Percentiles rank a stretch among this genome's conserved stretches.
These are phyloP conservation scores for Megaceryle maxima DNA, from an alignment of 2,113 vertebrate genomes.

Conservation along the genomic window DNA sequence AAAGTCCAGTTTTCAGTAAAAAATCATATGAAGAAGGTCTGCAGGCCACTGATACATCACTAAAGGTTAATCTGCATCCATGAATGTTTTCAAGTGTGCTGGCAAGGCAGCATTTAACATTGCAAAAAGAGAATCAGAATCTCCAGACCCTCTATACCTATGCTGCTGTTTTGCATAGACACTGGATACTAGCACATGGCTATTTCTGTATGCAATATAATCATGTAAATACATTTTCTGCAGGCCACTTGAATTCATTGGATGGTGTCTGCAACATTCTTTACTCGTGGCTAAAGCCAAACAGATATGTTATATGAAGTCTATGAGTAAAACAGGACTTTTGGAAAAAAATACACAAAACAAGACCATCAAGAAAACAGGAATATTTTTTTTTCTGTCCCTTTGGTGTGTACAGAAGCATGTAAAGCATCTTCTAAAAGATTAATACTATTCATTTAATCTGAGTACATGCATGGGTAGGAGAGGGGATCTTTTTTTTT, in stretches of 20 bases:
- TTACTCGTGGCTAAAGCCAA: not conserved
- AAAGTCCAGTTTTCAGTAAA: not conserved
- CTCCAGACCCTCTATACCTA: rapidly evolving
- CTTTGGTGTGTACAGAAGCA: not conserved
- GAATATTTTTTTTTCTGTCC: not conserved
- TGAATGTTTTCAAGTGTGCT: not conserved
- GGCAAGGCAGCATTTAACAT: not conserved
- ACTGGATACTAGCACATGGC: not conserved
- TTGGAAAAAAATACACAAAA: rapidly evolving
- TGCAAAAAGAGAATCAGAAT: not conserved
- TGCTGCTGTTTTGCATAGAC: not conserved
- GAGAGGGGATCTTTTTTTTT: not conserved
- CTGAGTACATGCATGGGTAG: not conserved
- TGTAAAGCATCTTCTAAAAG: not conserved
- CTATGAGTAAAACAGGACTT: not conserved
- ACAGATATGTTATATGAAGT: not conserved
- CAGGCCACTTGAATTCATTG: not conserved
- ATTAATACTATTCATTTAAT: not conserved
- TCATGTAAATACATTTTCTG: not conserved
- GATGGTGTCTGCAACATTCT: not conserved
- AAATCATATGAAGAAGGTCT: not conserved
- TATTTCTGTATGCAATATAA: not conserved
- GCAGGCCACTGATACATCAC: not conserved
- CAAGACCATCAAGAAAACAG: not conserved
- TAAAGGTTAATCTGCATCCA: not conserved